Conservation (phyloP, 2,797 vertebrate genomes). For the Sebastes cheni region DNA sequence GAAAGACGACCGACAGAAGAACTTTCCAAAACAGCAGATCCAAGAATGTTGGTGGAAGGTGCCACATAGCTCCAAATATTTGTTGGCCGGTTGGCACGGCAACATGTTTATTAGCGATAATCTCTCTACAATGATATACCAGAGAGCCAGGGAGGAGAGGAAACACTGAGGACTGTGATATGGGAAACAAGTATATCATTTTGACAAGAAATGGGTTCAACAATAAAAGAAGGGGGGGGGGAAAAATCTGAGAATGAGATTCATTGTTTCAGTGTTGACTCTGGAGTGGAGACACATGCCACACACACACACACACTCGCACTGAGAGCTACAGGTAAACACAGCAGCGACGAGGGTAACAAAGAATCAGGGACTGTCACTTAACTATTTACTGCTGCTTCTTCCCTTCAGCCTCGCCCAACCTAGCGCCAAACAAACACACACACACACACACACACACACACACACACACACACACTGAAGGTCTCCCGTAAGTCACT, state of each 20-base stretch:
- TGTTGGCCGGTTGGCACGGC: conserved; percentile 89
- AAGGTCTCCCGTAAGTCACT: neutral
- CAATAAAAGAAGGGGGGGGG: neutral
- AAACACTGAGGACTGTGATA: conserved; percentile 16
- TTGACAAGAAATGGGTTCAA: neutral
- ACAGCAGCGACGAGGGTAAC: conserved; percentile 1
- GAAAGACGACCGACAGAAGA: conserved; percentile 66
- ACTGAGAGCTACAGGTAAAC: conserved; percentile 39
- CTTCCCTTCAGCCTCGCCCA: conserved; percentile 45
- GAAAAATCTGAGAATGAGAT: neutral
- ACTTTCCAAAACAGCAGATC: conserved; percentile 89
- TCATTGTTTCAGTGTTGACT: conserved; percentile 49
- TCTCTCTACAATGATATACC: conserved; percentile 74
- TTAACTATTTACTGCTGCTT: conserved; percentile 49
- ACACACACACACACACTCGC: neutral
- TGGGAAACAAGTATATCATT: neutral
- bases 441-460: conserved; percentile 1
- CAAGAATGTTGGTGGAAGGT: conserved; percentile 91
- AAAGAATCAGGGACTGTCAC: conserved; percentile 55
- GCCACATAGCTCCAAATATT: conserved; percentile 92
- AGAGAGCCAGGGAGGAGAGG: conserved; percentile 4
- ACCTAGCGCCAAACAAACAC: neutral
- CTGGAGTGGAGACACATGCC: conserved; percentile 24
- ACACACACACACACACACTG: neutral
- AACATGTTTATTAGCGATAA: conserved; percentile 81